A percentile compares a stretch with the other conserved stretches of the same genome.
These are phyloP conservation scores for Sceloporus tristichus DNA, from an alignment of 2,113 vertebrate genomes.

Conservation along the genomic window DNA sequence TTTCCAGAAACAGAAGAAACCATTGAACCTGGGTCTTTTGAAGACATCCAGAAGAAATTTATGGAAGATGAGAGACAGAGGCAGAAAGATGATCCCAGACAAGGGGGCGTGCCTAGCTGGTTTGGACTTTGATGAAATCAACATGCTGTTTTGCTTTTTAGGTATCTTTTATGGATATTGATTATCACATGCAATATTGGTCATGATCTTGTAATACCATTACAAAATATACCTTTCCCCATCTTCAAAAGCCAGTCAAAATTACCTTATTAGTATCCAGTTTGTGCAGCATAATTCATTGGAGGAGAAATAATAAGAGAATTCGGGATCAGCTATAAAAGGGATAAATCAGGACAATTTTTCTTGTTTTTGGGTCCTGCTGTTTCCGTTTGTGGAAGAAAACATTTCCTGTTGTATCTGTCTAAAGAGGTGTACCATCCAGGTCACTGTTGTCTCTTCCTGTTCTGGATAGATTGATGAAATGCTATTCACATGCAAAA, in stretches of 20 bases:
- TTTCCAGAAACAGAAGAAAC: slow-evolving; percentile 82
- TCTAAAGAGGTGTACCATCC: not conserved
- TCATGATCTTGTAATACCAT: slow-evolving; percentile 4
- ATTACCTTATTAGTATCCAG: not conserved
- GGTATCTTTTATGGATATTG: slow-evolving; percentile 49
- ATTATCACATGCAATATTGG: slow-evolving; percentile 44
- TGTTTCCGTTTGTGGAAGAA: not conserved
- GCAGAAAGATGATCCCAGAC: slow-evolving; percentile 84
- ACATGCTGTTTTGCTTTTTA: slow-evolving; percentile 52
- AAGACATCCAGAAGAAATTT: slow-evolving; percentile 79
- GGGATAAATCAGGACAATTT: slow-evolving; percentile 13
- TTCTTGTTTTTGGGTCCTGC: slow-evolving; percentile 21
- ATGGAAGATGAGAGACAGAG: slow-evolving; percentile 83
- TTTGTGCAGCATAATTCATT: slow-evolving; percentile 41
- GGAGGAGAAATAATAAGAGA: slow-evolving; percentile 66
- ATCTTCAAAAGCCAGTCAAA: slow-evolving; percentile 36
- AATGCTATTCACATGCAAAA: not conserved
- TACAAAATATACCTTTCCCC: not conserved
- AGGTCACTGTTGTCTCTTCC: not conserved
- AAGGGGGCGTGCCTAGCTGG: slow-evolving; percentile 90
- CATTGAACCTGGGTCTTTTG: slow-evolving; percentile 70
- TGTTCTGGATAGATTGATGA: not conserved
- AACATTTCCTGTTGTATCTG: not conserved
- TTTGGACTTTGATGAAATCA: slow-evolving; percentile 87
- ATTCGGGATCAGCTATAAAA: slow-evolving; percentile 29